Conservation (phyloP, 2,888 invertebrate species). For the Oscheius onirici region DNA sequence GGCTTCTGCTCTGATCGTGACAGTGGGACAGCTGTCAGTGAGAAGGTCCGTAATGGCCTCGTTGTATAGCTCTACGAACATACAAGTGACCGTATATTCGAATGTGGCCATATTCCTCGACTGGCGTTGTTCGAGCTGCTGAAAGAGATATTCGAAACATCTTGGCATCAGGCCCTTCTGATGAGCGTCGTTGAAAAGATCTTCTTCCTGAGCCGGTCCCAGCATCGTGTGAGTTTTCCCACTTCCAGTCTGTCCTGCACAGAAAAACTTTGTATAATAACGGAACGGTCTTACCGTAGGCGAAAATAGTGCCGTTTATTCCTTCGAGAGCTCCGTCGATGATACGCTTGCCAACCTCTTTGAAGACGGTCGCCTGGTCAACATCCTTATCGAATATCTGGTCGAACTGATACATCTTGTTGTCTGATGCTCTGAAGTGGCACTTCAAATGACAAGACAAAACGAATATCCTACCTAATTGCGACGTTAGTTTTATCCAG, state of each 20-base stretch:
- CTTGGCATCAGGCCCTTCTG: conserved; percentile 73
- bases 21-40: not conserved
- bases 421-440: not conserved
- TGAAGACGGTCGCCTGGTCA: conserved; percentile 65
- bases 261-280: too few species aligned
- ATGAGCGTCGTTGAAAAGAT: conserved; percentile 63
- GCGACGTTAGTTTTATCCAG: not conserved
- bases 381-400: not conserved
- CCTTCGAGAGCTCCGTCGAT: conserved; percentile 73
- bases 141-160: conserved; percentile 72
- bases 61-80: conserved; percentile 74
- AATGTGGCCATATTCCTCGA: not conserved
- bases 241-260: conserved; percentile 25
- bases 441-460: not conserved
- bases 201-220: conserved; percentile 62
- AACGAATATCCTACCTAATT: not conserved
- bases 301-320: conserved; percentile 74
- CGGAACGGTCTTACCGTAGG: conserved; percentile 74
- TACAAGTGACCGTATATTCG: not conserved
- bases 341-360: conserved; percentile 71
- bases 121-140: conserved; percentile 63
- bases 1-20: not conserved
- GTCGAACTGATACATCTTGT: not conserved
- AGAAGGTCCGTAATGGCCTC: conserved; percentile 73
- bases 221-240: conserved; percentile 74